Evolutionary conservation across 1,140 invertebrate species (phyloP).

Genomic region (Amphibalanus amphitrite): DNA sequence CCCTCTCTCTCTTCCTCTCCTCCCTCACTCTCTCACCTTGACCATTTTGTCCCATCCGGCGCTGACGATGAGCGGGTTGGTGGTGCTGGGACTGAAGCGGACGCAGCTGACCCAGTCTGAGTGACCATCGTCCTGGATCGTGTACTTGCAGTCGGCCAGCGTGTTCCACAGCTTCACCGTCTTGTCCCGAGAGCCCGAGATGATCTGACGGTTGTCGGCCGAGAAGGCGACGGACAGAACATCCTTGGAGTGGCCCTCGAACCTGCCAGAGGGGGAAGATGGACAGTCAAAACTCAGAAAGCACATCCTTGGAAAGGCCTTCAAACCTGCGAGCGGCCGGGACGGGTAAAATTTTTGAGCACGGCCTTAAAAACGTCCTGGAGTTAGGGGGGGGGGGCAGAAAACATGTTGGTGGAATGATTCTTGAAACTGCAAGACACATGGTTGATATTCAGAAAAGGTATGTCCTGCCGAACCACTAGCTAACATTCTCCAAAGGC

Average conservation of each 20-base stretch:
- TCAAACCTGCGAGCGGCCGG: no score
- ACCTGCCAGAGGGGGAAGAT: slow-evolving; percentile 36
- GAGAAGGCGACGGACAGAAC: slow-evolving; percentile 98
- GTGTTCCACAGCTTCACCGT: slow-evolving; percentile 99
- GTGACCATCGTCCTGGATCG: slow-evolving; percentile 91
- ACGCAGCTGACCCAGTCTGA: slow-evolving; percentile 98
- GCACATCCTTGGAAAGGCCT: no score
- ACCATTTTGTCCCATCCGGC: slow-evolving; percentile 97
- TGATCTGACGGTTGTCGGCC: slow-evolving; percentile 98
- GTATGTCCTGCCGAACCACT: no score
- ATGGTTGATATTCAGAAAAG: no score
- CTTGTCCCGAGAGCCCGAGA: slow-evolving; percentile 95
- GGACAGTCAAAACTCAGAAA: no score
- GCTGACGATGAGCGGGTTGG: slow-evolving; percentile 97
- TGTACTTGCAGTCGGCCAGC: slow-evolving; percentile 98
- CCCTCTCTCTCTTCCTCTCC: no score
- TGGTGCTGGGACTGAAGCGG: slow-evolving; percentile 92
- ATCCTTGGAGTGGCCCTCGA: slow-evolving; percentile 99
- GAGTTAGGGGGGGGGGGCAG: no score
- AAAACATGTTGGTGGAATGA: no score
- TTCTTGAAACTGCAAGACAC: no score
- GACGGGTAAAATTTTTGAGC: no score
- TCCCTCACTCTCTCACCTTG: slow-evolving; percentile 42
- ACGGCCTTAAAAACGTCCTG: no score
- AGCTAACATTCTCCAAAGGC: no score